A percentile compares a stretch with the other conserved stretches of the same genome.
Conservation (phyloP, 2,888 invertebrate species). For the Metopia argyrocephala region DNA sequence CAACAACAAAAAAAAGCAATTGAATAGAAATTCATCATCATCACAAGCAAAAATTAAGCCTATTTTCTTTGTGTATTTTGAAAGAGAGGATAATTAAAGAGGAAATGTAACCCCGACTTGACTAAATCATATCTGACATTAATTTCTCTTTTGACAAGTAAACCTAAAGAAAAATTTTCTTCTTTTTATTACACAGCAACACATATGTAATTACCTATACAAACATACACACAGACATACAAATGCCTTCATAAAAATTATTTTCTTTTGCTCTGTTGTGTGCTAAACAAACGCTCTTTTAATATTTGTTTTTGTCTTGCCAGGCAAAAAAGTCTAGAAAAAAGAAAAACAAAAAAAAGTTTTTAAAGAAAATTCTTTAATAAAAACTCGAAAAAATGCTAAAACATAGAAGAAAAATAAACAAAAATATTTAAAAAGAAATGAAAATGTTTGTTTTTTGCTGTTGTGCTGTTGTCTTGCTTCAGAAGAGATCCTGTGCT, state of each 20-base stretch:
- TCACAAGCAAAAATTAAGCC: background rate
- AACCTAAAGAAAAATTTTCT: slow-evolving; percentile 2
- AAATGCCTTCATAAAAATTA: background rate
- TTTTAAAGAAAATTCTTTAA: background rate
- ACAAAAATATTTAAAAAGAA: slow-evolving; percentile 1
- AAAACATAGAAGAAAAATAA: slow-evolving; percentile 17
- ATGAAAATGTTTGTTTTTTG: too few relatives aligned
- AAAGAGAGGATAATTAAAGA: background rate
- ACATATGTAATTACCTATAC: background rate
- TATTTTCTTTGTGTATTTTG: background rate
- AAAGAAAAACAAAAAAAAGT: background rate
- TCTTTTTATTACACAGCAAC: too few relatives aligned
- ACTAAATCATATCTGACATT: slow-evolving; percentile 23
- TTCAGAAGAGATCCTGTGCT: too few relatives aligned
- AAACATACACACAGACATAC: background rate
- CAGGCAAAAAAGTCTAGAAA: slow-evolving; percentile 3
- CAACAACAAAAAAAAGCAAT: background rate
- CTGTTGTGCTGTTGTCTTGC: too few relatives aligned
- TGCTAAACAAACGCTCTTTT: slow-evolving; percentile 17
- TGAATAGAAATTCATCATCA: background rate
- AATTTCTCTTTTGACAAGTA: slow-evolving; percentile 3
- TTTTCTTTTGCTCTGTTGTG: background rate
- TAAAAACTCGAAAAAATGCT: background rate
- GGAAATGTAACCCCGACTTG: background rate
- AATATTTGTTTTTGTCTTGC: slow-evolving; percentile 24